Percentiles rank a stretch among this genome's conserved stretches.
phyloP scores from a whole-genome alignment of 2,113 vertebrate genomes.

The Pomatorhinus ruficollis region DNA sequence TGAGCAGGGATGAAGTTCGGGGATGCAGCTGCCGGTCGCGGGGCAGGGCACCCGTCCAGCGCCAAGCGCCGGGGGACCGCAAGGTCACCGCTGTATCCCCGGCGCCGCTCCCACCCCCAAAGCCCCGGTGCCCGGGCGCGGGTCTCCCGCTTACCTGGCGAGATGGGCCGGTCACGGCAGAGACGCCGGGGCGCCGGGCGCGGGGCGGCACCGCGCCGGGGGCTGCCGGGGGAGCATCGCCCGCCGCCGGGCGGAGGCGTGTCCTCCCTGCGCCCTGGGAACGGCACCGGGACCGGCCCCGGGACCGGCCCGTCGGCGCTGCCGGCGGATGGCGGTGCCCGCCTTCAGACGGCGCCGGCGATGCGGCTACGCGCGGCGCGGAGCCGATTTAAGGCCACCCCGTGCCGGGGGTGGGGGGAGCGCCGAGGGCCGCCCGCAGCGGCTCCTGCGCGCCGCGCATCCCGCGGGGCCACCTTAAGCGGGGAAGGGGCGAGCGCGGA shows the following conservation, averaged over 20 bases:
- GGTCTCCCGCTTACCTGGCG: constrained; percentile 39
- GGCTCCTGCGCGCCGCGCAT: background rate
- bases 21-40: background rate
- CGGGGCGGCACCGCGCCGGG: background rate
- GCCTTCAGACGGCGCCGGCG: constrained; percentile 26
- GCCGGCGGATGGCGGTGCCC: background rate
- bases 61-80: background rate
- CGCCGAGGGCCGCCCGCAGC: constrained; percentile 4
- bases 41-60: background rate
- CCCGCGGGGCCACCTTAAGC: constrained; percentile 56
- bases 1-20: constrained; percentile 3
- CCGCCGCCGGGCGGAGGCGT: background rate
- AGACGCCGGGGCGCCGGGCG: background rate
- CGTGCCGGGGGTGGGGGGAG: background rate
- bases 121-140: background rate
- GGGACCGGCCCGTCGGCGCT: constrained; percentile 6
- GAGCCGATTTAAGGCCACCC: constrained; percentile 48
- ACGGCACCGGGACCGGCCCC: background rate
- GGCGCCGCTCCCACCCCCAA: background rate
- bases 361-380: constrained; percentile 9
- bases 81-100: constrained; percentile 11
- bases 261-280: background rate
- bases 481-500: background rate
- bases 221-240: background rate
- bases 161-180: constrained; percentile 5